Base-by-base conservation (phyloP, 2,797 vertebrate species). In the Heliangelus exortis region DNA sequence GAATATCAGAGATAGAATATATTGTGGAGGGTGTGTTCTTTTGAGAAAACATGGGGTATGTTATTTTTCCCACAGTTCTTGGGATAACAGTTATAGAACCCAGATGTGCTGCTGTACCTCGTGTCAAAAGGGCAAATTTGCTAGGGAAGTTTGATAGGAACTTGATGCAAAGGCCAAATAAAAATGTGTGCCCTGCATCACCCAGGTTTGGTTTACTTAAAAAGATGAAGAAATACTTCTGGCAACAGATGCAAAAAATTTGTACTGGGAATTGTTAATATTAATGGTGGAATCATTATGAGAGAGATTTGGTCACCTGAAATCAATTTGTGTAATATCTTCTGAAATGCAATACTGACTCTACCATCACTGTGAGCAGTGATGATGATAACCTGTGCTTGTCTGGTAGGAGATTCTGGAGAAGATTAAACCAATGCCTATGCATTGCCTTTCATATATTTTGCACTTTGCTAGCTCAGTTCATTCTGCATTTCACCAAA, bases 381-480 rank as follows among this genome's bases (percentile, higher is more conserved):
- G 48, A 33, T 61, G 36, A 29, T 25, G 63, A 3, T 65, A 61
- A 85, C 12, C n/a, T 82, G 2, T 54, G 29, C 39, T 93, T 83
- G 41, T 28, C 59, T 75, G 16, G 33, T 53, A 69, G 41, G 26
- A 87, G 66, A 50, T 36, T 76, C 43, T 43, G 7, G 28, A 61
- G 65, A 84, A 20, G n/a, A 71, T 77, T 90, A 82, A 59, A 23
- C 15, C 19, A 23, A 5, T 39, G 48, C 50, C 89, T 61, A n/a
- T 94, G 29, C 23, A 63, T 66, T 0, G 17, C 74, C 90, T 93
- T 95, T 82, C 18, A 34, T 34, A 6, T 39, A 28, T 36, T 89
- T 94, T 96, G 75, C 78, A 89, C 74, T 90, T 90, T 93, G 25
- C 59, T 90, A 76, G 51, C 51, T 78, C 26, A 31, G 9, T 82